phyloP scores from a whole-genome alignment of 2,113 vertebrate species.

The Hippocampus abdominalis region DNA sequence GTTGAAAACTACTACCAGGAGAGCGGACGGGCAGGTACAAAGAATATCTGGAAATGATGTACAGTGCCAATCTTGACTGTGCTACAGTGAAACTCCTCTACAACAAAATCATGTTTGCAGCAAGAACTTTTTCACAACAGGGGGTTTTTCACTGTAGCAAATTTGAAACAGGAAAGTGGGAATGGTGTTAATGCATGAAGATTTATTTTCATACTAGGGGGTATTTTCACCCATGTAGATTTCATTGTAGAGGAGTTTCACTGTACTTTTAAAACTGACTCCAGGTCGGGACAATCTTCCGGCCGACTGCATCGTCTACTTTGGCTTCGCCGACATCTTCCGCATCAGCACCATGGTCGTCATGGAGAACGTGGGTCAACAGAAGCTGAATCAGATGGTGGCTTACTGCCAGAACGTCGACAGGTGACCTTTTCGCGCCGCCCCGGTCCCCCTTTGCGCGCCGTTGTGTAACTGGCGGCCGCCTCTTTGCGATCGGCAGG shows the following conservation, averaged over 20 bases:
- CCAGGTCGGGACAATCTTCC: slow-evolving; percentile 86
- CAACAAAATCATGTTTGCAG: too few species aligned
- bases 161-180: too few species aligned
- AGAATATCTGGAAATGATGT: neutral
- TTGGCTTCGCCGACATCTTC: slow-evolving; percentile 91
- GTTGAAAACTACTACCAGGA: slow-evolving; percentile 99
- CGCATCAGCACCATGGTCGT: slow-evolving; percentile 94
- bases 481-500: slow-evolving; percentile 65
- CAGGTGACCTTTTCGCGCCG: slow-evolving; percentile 62
- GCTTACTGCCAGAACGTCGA: slow-evolving; percentile 84
- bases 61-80: neutral
- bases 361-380: slow-evolving; percentile 95
- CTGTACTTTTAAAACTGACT: slow-evolving; percentile 13
- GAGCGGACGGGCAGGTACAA: slow-evolving; percentile 91
- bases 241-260: too few species aligned
- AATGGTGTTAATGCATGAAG: too few species aligned
- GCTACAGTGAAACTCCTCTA: too few species aligned
- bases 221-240: too few species aligned
- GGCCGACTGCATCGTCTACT: slow-evolving; percentile 93
- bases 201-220: too few species aligned
- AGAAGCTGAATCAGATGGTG: slow-evolving; percentile 93
- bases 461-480: too few species aligned
- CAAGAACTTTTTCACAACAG: too few species aligned
- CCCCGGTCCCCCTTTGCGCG: neutral
- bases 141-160: too few species aligned